Evolutionary conservation across 2,888 invertebrate genomes (phyloP), one percentile per base, ranked within the genome.

Genomic region (Lycaena phlaeas): DNA sequence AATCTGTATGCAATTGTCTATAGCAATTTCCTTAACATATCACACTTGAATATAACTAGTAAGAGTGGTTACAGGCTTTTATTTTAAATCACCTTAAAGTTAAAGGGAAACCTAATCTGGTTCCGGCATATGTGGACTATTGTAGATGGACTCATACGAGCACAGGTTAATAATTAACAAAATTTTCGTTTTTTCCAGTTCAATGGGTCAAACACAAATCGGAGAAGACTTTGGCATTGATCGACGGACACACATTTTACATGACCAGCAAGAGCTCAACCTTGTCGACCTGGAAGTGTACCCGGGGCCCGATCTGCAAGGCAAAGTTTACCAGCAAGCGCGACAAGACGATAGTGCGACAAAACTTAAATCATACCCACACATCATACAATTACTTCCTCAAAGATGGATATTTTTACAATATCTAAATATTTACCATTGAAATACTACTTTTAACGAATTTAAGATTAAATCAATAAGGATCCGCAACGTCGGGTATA

Each of bases 321-420:
- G 81, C 82, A 1, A 68, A 77, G 2, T 77, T 85, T 5, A 74
- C 68, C 5, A 71, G 72, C 15, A 70, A 71, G 7, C 68, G 67
- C 14, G 64, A 68, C 1, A 68, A 68, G 9, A 64, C 64, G 40
- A 70, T 81, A 7, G 66, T 70, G 27, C 69, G 71, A 1, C 64
- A 74, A 2, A 78, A 72, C 45, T 65, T 82, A 36, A 67, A 76
- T 36, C 87, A 86, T 43, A 74, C 65, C 31, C 87, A 86, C 46
- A 67, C 70, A 3, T 53, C 55, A 0, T 57, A 59, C 0, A 45
- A 43, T 0, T 63, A 52, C 31, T 11, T 53, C 3, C 52, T 64
- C 14, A 36, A 42, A 1, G 27, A 59, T 39, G 63, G 63, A 1
- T 41, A 52, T 30, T 63, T 51, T 22, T 14, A 22, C 10, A 38